phyloP scores from a whole-genome alignment of 2,797 vertebrate species.

The Catostomus latipinnis region DNA sequence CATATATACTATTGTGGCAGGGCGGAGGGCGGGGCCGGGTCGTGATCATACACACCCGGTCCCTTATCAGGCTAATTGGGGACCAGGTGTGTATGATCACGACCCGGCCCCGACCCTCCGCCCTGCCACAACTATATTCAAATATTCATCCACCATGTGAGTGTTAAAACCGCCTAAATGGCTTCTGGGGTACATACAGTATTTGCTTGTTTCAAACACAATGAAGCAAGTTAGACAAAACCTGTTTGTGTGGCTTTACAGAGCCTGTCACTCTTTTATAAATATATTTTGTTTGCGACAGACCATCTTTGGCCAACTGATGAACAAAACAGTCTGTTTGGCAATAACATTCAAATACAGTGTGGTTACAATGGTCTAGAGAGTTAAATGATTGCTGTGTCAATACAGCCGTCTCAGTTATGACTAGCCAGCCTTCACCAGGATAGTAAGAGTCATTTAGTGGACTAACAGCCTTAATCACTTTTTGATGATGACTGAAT shows the following conservation, averaged over 20 bases:
- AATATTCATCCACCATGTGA: too few species aligned
- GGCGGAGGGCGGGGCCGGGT: too few species aligned
- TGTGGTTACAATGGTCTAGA: conserved; percentile 58
- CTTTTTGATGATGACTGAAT: conserved; percentile 8
- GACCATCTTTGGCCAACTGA: conserved; percentile 5
- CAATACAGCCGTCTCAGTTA: conserved; percentile 55
- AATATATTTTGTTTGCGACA: not conserved
- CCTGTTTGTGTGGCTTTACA: conserved; percentile 63
- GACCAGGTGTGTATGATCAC: too few species aligned
- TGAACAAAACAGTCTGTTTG: not conserved
- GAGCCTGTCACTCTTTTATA: not conserved
- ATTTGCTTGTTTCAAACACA: conserved; percentile 67
- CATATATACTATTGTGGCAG: not conserved
- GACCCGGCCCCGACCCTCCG: too few species aligned
- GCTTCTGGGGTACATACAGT: too few species aligned
- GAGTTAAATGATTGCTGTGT: conserved; percentile 62
- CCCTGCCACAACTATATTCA: too few species aligned
- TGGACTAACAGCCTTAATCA: not conserved
- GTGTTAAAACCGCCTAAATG: too few species aligned
- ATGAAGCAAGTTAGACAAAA: conserved; percentile 73
- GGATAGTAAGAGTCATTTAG: not conserved
- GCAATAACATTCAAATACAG: conserved; percentile 34
- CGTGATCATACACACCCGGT: too few species aligned
- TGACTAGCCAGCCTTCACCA: conserved; percentile 24
- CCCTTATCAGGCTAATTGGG: too few species aligned